These are phyloP conservation scores for Strix aluco DNA, from an alignment of 2,113 vertebrate genomes.

Conservation along the genomic window DNA sequence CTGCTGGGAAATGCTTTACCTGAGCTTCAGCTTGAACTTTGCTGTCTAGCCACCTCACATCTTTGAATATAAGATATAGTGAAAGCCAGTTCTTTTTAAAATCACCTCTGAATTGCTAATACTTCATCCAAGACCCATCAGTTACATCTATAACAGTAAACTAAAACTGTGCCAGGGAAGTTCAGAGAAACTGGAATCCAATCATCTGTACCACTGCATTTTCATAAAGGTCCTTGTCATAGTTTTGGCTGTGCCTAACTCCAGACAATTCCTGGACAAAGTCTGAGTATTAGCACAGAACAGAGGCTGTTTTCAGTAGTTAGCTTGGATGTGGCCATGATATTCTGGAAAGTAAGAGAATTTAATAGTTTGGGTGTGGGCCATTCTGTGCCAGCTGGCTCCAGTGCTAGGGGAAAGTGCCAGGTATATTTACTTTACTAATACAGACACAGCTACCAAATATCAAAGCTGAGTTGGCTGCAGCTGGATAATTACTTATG, in stretches of 20 bases:
- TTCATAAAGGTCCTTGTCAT: background rate
- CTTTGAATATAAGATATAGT: background rate
- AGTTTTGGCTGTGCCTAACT: background rate
- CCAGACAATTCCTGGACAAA: background rate
- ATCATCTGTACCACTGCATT: background rate
- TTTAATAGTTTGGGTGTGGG: background rate
- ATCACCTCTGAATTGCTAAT: background rate
- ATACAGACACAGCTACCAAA: background rate
- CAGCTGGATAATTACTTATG: background rate
- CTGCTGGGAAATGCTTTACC: background rate
- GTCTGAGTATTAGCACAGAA: background rate
- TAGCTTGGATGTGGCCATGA: background rate
- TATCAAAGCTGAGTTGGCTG: background rate
- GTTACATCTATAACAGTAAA: background rate
- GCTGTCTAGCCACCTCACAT: background rate
- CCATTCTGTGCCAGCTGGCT: background rate
- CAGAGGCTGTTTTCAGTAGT: background rate
- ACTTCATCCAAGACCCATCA: background rate
- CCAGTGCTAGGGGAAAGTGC: background rate
- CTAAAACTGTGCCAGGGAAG: background rate
- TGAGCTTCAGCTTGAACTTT: background rate
- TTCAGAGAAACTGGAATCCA: background rate
- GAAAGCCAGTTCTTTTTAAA: background rate
- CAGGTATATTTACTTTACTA: background rate
- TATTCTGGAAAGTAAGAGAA: background rate